Conservation (phyloP, 2,113 vertebrate species). For the Terrapene triunguis region DNA sequence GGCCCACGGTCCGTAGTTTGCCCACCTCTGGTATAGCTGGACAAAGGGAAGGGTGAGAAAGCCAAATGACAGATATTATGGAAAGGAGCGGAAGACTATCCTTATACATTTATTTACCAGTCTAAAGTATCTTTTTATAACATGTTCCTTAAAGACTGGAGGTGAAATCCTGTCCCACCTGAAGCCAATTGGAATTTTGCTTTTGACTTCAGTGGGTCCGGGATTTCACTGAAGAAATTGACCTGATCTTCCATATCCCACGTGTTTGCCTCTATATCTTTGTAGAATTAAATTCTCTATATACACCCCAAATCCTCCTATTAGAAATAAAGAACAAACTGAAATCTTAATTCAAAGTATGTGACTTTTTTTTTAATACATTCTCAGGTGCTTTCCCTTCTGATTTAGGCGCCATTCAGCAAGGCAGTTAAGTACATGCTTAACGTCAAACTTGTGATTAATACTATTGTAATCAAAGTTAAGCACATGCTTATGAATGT, state of each 20-base stretch:
- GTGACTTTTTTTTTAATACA: not conserved
- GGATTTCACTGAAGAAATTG: not conserved
- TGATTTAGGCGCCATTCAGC: not conserved
- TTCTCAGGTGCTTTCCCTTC: not conserved
- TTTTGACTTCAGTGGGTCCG: not conserved
- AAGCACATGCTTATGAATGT: not conserved
- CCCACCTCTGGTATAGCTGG: not conserved
- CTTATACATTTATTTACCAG: not conserved
- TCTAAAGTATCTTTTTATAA: not conserved
- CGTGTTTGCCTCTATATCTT: not conserved
- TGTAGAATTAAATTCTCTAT: not conserved
- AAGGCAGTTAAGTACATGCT: not conserved
- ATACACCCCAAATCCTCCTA: accelerated
- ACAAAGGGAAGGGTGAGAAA: not conserved
- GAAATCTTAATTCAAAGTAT: not conserved
- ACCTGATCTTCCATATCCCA: not conserved
- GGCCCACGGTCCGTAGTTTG: too few relatives aligned
- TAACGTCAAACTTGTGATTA: not conserved
- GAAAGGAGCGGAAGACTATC: not conserved
- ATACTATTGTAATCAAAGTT: not conserved
- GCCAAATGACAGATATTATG: not conserved
- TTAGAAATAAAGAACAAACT: not conserved
- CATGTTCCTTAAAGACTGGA: not conserved
- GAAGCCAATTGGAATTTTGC: too few relatives aligned
- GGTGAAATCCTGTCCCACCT: too few relatives aligned